phyloP scores from a whole-genome alignment of 2,797 vertebrate species.

The Trachurus trachurus region DNA sequence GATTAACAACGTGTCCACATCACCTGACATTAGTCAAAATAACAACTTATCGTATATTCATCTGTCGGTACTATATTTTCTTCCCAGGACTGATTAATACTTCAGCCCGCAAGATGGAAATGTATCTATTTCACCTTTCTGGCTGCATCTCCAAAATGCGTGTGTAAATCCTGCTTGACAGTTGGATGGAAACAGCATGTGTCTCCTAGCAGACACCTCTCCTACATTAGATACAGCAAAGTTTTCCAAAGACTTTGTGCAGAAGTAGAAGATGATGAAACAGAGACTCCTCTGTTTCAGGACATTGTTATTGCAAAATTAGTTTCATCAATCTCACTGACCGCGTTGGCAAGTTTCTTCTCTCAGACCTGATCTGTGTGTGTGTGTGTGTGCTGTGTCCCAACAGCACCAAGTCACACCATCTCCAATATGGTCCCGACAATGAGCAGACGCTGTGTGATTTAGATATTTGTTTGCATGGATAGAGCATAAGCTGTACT shows the following conservation, averaged over 20 bases:
- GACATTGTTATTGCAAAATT: slow-evolving; percentile 57
- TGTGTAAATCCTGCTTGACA: slow-evolving; percentile 68
- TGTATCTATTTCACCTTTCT: slow-evolving; percentile 53
- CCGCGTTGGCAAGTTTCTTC: slow-evolving; percentile 36
- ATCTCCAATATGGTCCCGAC: slow-evolving; percentile 16
- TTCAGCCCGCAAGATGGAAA: slow-evolving; percentile 54
- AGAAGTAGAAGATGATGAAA: slow-evolving; percentile 37
- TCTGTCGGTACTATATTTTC: slow-evolving; percentile 21
- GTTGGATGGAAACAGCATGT: slow-evolving; percentile 68
- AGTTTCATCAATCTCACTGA: slow-evolving; percentile 54
- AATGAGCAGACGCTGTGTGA: slow-evolving; percentile 18
- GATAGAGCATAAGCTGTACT: slow-evolving; percentile 30
- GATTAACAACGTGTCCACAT: slow-evolving; percentile 26
- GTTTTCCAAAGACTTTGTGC: slow-evolving; percentile 48
- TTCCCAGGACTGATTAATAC: slow-evolving; percentile 60
- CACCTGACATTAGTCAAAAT: slow-evolving; percentile 18
- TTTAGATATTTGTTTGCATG: slow-evolving; percentile 59
- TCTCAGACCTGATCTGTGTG: slow-evolving; percentile 28
- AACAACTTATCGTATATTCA: slow-evolving; percentile 32
- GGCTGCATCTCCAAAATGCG: slow-evolving; percentile 56
- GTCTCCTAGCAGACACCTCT: slow-evolving; percentile 60
- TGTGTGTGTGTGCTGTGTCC: slow-evolving; percentile 53
- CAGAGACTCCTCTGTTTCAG: slow-evolving; percentile 50
- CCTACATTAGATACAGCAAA: slow-evolving; percentile 62
- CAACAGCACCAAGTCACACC: slow-evolving; percentile 21